These are phyloP conservation scores for Miopithecus talapoin DNA, from an alignment of 2,797 vertebrate genomes.

Conservation along the genomic window DNA sequence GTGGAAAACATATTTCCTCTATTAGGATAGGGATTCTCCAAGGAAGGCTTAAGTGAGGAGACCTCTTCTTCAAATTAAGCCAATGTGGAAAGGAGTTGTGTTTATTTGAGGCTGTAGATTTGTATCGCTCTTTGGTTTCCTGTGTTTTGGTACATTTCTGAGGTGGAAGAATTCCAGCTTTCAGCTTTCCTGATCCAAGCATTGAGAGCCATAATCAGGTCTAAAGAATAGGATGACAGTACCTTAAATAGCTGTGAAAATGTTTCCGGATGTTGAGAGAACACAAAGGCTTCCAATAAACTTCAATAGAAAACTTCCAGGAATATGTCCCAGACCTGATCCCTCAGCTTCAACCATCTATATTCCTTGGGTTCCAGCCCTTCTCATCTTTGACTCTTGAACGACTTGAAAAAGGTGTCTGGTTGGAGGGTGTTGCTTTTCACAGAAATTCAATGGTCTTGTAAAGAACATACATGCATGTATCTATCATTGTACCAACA, in stretches of 20 bases:
- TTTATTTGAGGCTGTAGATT: neutral
- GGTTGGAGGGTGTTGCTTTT: conserved; percentile 20
- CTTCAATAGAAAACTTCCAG: neutral
- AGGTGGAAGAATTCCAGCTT: conserved; percentile 49
- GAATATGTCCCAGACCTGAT: neutral
- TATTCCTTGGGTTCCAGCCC: neutral
- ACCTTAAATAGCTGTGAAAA: conserved; percentile 9
- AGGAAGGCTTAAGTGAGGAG: neutral
- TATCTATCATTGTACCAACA: neutral
- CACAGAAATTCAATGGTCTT: neutral
- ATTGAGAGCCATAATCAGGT: neutral
- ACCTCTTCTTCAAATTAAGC: conserved; percentile 4
- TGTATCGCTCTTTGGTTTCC: neutral
- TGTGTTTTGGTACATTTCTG: conserved; percentile 34
- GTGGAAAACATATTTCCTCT: neutral
- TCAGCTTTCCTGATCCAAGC: neutral
- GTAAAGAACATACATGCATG: neutral
- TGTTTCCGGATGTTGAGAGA: neutral
- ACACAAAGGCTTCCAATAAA: neutral
- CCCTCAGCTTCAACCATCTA: neutral
- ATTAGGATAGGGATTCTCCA: neutral
- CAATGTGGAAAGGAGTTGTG: neutral
- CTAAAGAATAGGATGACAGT: neutral
- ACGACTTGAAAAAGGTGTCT: conserved; percentile 57
- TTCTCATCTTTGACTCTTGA: conserved; percentile 48